Evolutionary conservation across 2,888 invertebrate genomes (phyloP).

Genomic region (Drosophila austrosaltans): DNA sequence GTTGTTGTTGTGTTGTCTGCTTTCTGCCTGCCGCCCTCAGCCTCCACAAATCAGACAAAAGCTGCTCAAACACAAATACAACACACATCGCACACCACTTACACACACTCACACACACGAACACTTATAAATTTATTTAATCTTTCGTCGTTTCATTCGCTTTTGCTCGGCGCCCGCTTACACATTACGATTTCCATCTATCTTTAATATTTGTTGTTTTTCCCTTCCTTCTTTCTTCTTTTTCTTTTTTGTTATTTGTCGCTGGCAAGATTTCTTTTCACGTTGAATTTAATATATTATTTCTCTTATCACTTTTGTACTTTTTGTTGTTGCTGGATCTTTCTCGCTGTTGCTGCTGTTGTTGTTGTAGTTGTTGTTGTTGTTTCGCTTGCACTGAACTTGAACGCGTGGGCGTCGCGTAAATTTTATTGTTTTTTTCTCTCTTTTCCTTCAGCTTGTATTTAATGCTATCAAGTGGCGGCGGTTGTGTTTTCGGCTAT

Average conservation of each 20-base stretch:
- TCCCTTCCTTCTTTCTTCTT: conserved; percentile 14
- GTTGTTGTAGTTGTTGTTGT: conserved; percentile 28
- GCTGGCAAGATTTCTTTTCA: conserved; percentile 61
- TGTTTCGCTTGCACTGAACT: conserved; percentile 60
- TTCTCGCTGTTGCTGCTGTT: conserved; percentile 41
- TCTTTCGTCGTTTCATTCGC: conserved; percentile 45
- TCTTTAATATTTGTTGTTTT: conserved; percentile 47
- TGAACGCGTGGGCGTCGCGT: conserved; percentile 67
- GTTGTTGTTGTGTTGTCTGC: conserved; percentile 15
- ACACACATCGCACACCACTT: conserved; percentile 22
- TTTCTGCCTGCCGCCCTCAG: conserved; percentile 16
- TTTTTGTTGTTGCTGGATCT: conserved; percentile 34
- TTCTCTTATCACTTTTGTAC: conserved; percentile 52
- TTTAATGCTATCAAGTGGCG: conserved; percentile 50
- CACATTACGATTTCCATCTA: conserved; percentile 70
- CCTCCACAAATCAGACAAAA: conserved; percentile 17
- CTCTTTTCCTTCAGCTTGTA: conserved; percentile 17
- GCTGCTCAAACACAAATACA: conserved; percentile 5
- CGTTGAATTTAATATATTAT: conserved; percentile 62
- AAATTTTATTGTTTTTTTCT: conserved; percentile 22
- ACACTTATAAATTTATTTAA: conserved; percentile 65
- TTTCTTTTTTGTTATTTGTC: conserved; percentile 48
- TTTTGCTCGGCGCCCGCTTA: conserved; percentile 54
- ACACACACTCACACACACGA: conserved; percentile 51
- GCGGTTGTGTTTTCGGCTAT: conserved; percentile 59